Evolutionary conservation across 2,113 vertebrate genomes (phyloP).

Genomic region (Neolamprologus sp.): DNA sequence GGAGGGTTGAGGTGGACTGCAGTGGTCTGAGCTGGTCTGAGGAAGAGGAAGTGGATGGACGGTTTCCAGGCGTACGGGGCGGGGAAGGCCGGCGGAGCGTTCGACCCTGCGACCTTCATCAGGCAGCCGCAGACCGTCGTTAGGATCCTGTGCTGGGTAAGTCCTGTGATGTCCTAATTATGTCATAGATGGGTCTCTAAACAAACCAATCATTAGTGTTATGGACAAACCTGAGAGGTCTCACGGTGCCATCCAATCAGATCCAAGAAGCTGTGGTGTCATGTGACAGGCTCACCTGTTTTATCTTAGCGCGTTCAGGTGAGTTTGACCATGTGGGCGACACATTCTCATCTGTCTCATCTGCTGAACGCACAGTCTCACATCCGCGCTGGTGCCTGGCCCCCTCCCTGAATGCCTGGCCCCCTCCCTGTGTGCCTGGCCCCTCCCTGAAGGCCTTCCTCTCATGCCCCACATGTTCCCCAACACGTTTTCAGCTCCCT

Average conservation of each 20-base stretch:
- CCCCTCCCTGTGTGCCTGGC: not conserved
- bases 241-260: not conserved
- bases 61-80: slow-evolving; percentile 56
- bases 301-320: not conserved
- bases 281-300: not conserved
- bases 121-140: slow-evolving; percentile 56
- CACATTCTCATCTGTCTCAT: not conserved
- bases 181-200: not conserved
- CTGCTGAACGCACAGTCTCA: not conserved
- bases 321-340: not conserved
- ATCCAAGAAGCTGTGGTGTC: not conserved
- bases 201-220: not conserved
- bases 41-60: slow-evolving; percentile 30
- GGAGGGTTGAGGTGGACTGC: not conserved
- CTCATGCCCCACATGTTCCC: not conserved
- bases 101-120: slow-evolving; percentile 49
- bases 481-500: not conserved
- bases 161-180: not conserved
- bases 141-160: slow-evolving; percentile 59
- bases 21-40: not conserved
- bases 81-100: slow-evolving; percentile 53
- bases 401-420: no score
- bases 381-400: not conserved
- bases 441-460: not conserved
- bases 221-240: not conserved